phyloP scores from a whole-genome alignment of 2,113 vertebrate genomes.

The Ovibos moschatus region DNA sequence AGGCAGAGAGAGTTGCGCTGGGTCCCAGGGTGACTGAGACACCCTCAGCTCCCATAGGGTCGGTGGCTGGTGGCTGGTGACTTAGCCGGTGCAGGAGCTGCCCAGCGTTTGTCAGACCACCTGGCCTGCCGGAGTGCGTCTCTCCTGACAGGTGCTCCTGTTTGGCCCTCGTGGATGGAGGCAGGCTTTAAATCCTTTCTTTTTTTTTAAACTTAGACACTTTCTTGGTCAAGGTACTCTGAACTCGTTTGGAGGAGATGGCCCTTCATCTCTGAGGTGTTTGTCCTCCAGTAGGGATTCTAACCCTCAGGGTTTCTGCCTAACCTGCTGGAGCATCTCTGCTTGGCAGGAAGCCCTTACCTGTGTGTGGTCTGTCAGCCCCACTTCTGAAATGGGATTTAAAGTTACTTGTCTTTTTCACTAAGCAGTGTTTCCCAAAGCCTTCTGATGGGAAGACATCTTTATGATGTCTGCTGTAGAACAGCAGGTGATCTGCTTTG shows the following conservation, averaged over 20 bases:
- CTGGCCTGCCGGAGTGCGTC: rapidly evolving
- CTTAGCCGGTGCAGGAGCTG: background rate
- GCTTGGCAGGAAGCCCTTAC: background rate
- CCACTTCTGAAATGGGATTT: background rate
- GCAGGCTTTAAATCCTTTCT: background rate
- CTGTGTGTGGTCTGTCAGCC: background rate
- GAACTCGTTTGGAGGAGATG: background rate
- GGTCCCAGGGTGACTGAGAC: background rate
- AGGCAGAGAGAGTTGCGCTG: background rate
- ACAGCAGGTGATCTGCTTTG: background rate
- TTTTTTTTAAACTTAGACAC: background rate
- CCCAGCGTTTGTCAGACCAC: rapidly evolving
- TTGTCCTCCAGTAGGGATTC: background rate
- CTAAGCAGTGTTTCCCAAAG: background rate
- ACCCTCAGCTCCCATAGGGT: background rate
- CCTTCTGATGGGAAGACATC: background rate
- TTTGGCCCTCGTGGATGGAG: background rate
- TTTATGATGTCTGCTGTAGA: background rate
- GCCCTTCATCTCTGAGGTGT: background rate
- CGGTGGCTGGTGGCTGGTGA: background rate
- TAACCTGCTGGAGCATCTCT: background rate
- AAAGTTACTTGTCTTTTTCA: background rate
- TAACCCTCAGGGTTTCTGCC: background rate
- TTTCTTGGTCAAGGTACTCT: background rate
- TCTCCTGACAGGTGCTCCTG: background rate